These are phyloP conservation scores for Hirtodrosophila histrioides DNA, from an alignment of 2,888 invertebrate species.

Conservation along the genomic window DNA sequence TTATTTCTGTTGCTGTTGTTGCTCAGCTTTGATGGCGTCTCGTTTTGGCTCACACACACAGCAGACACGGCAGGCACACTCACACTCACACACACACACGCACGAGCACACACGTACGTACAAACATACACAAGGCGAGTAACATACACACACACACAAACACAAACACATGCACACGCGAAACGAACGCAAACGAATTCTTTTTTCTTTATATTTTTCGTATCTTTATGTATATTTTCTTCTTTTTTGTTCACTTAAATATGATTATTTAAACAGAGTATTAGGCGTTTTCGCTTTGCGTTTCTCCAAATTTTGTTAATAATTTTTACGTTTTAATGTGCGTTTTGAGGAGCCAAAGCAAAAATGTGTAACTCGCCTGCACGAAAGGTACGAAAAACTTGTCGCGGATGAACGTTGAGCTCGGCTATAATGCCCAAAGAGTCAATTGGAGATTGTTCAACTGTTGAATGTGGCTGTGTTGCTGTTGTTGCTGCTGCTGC, in stretches of 20 bases:
- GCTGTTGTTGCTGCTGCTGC: slow-evolving; percentile 52
- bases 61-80: slow-evolving; percentile 1
- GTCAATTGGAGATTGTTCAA: slow-evolving; percentile 80
- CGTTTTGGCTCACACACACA: slow-evolving; percentile 63
- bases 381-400: slow-evolving; percentile 82
- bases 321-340: slow-evolving; percentile 24
- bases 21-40: slow-evolving; percentile 72
- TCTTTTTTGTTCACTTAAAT: slow-evolving; percentile 46
- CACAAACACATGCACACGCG: slow-evolving; percentile 36
- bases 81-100: slow-evolving; percentile 20
- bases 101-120: slow-evolving; percentile 6
- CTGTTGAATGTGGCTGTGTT: slow-evolving; percentile 71
- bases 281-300: slow-evolving; percentile 12
- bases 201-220: slow-evolving; percentile 54
- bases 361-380: slow-evolving; percentile 65
- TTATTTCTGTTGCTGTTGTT: slow-evolving; percentile 51
- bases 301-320: slow-evolving; percentile 19
- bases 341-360: slow-evolving; percentile 42
- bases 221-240: slow-evolving; percentile 19
- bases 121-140: slow-evolving; percentile 12
- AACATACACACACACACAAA: slow-evolving; percentile 31
- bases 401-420: slow-evolving; percentile 81
- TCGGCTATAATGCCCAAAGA: slow-evolving; percentile 82
- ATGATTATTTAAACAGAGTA: slow-evolving; percentile 1
- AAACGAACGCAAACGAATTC: slow-evolving; percentile 60